Evolutionary conservation across 92 coral and sea anemone species (phyloP).

Genomic region (Epizoanthus ramosus): DNA sequence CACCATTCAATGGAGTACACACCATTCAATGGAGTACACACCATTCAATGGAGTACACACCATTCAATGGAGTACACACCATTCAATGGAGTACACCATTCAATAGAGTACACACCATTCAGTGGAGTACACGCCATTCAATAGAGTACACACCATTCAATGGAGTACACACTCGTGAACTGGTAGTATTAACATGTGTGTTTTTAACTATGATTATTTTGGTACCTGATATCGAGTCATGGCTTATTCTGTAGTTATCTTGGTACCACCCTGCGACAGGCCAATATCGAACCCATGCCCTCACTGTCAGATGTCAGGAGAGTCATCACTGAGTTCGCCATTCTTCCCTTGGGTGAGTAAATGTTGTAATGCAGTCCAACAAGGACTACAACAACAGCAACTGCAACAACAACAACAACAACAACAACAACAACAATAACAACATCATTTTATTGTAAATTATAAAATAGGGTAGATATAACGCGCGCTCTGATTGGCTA

Average conservation of each 20-base stretch:
- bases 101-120: no score
- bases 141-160: background rate
- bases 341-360: constrained; percentile 89
- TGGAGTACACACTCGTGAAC: background rate
- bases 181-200: background rate
- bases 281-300: constrained; percentile 99
- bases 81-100: no score
- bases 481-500: no score
- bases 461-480: no score
- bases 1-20: no score
- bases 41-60: no score
- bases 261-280: constrained; percentile 97
- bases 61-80: no score
- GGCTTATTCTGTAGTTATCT: constrained; percentile 68
- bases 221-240: background rate
- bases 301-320: constrained; percentile 95
- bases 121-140: no score
- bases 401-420: background rate
- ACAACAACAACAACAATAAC: no score
- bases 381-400: background rate
- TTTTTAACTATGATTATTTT: no score
- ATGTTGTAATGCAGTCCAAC: background rate
- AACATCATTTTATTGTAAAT: no score
- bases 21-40: no score
- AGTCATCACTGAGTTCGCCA: constrained; percentile 91